Conservation (phyloP, 2,113 vertebrate genomes). For the Dryoscopus gambensis region DNA sequence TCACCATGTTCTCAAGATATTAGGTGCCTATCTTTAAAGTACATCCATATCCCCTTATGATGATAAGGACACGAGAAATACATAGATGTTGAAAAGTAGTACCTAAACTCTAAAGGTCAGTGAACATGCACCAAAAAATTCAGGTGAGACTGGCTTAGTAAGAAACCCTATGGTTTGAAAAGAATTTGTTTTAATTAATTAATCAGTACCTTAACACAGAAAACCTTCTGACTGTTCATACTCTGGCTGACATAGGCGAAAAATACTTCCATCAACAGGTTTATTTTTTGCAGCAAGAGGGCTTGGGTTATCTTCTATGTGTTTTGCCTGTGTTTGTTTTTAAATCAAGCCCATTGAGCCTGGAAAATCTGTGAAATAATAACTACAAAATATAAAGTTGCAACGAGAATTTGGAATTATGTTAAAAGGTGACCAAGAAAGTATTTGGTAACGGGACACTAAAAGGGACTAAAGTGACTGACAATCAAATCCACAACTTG, state of each 20-base stretch:
- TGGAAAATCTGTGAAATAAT: background rate
- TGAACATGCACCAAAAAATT: background rate
- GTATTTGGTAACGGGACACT: background rate
- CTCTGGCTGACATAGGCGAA: background rate
- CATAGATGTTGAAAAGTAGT: background rate
- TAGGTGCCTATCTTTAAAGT: background rate
- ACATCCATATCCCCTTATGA: background rate
- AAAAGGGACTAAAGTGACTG: background rate
- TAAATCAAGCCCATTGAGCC: background rate
- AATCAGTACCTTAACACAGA: background rate
- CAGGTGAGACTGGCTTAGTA: background rate
- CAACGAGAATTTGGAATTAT: background rate
- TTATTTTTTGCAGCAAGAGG: background rate
- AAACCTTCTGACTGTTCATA: background rate
- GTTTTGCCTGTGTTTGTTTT: background rate
- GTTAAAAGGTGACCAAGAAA: background rate
- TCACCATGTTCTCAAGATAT: background rate
- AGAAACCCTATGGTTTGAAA: background rate
- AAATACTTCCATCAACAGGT: background rate
- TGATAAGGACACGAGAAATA: background rate
- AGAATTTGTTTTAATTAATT: background rate
- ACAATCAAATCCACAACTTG: background rate
- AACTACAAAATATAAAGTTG: background rate
- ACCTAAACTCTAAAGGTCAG: background rate
- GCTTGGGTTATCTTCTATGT: background rate